These are phyloP conservation scores for Proales similis DNA, from an alignment of 1,140 invertebrate species.

Conservation along the genomic window DNA sequence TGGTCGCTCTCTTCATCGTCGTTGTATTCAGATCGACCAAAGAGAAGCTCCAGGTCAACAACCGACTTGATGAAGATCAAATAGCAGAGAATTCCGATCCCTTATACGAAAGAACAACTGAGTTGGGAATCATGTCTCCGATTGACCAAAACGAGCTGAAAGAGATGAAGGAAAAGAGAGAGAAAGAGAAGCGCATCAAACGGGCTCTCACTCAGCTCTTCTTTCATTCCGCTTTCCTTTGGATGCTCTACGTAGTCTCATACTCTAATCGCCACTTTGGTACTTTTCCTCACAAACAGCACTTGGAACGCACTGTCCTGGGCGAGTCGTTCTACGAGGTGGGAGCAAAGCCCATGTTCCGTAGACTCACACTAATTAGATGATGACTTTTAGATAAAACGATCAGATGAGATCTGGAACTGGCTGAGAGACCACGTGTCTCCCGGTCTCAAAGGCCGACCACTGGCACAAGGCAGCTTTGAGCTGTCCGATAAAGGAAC, in stretches of 20 bases:
- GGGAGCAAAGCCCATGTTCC: too few relatives aligned
- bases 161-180: conserved; percentile 37
- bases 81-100: too few relatives aligned
- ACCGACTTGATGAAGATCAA: too few relatives aligned
- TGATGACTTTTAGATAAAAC: too few relatives aligned
- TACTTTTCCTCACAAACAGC: conserved; percentile 44
- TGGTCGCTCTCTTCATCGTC: neutral
- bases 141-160: conserved; percentile 14
- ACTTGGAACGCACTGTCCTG: too few relatives aligned
- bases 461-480: conserved; percentile 59
- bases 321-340: too few relatives aligned
- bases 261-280: neutral
- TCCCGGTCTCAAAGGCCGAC: conserved; percentile 51
- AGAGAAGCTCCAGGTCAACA: too few relatives aligned
- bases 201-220: conserved; percentile 47
- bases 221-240: conserved; percentile 38
- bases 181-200: conserved; percentile 9
- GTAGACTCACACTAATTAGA: too few relatives aligned
- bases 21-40: neutral
- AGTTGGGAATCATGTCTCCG: too few relatives aligned
- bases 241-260: conserved; percentile 6
- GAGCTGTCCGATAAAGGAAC: conserved; percentile 55
- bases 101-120: too few relatives aligned
- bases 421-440: too few relatives aligned
- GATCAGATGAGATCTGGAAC: too few relatives aligned